Evolutionary conservation across 2,797 vertebrate genomes (phyloP), one percentile per base, ranked within the genome.

Genomic region (Rhynchotus rufescens): DNA sequence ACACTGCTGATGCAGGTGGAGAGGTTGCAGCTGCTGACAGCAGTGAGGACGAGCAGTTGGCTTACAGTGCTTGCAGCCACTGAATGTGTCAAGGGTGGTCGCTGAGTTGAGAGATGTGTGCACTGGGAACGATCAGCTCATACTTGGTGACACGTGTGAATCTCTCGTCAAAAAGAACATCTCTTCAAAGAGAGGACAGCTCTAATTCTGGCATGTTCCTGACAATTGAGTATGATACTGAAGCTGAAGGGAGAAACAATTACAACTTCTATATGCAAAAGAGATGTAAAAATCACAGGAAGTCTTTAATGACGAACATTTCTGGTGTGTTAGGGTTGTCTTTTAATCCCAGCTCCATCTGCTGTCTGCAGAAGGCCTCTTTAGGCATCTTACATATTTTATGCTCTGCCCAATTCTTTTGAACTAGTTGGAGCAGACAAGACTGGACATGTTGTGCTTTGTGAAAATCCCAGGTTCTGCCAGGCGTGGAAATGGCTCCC

Each of bases 401-500:
- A 72, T 1, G 8, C 65, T 80, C 62, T 90, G 36, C 69, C 34
- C 12, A 17, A 51, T 85, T 66, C 51, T 73, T 76, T 74, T 62
- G 79, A 85, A 66, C 59, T 45, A 59, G 81, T 40, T 83, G 72
- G 84, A 94, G 62, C 34, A 88, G 73, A 22, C 93, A 89, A 68
- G 92, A 75, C 7, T 7, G 81, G 66, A 65, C 76, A 47, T 0
- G 6, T 10, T 64, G 62, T 59, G 12, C 73, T 80, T 80, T 62
- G 59, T 84, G 65, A 93, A 92, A 95, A 83, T 10, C 42, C 52
- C 0, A 1, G 54, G 36, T 82, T 80, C 69, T 90, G 78, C 81
- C 65, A 54, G 42, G 66, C 59, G 84, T 93, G 78, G 90, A 80
- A 93, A 86, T 86, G 68, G 68, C 54, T 94, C 82, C 88, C 79